Conservation (phyloP, 2,113 vertebrate species). For the Sciurus niger region DNA sequence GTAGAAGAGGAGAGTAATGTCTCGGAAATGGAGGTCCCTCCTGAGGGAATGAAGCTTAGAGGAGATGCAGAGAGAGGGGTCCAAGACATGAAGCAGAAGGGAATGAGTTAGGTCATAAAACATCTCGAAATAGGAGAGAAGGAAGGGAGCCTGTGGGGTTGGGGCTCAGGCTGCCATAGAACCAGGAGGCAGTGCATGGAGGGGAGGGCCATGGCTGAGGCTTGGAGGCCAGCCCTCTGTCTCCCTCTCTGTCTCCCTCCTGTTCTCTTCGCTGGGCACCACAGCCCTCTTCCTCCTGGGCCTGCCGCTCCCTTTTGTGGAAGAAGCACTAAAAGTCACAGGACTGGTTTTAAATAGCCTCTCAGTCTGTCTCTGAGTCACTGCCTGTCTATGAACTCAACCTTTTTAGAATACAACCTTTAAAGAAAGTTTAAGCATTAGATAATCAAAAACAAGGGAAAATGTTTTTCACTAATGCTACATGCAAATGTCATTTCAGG, state of each 20-base stretch:
- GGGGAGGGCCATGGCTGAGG: not conserved
- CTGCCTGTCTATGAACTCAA: slow-evolving; percentile 59
- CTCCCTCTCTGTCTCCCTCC: too few species aligned
- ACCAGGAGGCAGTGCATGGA: too few species aligned
- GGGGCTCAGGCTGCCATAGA: too few species aligned
- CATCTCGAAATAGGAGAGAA: not conserved
- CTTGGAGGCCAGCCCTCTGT: not conserved
- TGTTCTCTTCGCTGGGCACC: not conserved
- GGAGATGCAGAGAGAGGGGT: not conserved
- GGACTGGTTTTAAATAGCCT: slow-evolving; percentile 66
- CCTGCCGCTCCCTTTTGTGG: not conserved
- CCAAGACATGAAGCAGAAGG: not conserved
- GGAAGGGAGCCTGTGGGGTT: not conserved
- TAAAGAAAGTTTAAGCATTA: slow-evolving; percentile 70
- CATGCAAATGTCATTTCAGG: slow-evolving; percentile 72
- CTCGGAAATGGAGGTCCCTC: not conserved
- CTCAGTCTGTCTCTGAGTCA: slow-evolving; percentile 49
- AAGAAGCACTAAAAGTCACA: not conserved
- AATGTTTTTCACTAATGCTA: slow-evolving; percentile 61
- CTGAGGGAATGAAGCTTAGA: not conserved
- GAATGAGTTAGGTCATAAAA: not conserved
- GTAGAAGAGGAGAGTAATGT: not conserved
- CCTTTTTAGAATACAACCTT: slow-evolving; percentile 80
- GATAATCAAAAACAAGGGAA: slow-evolving; percentile 66
- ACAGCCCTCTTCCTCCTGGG: not conserved